Base-by-base conservation (phyloP, 1,140 invertebrate species). In the Zaprionus vittiger region DNA sequence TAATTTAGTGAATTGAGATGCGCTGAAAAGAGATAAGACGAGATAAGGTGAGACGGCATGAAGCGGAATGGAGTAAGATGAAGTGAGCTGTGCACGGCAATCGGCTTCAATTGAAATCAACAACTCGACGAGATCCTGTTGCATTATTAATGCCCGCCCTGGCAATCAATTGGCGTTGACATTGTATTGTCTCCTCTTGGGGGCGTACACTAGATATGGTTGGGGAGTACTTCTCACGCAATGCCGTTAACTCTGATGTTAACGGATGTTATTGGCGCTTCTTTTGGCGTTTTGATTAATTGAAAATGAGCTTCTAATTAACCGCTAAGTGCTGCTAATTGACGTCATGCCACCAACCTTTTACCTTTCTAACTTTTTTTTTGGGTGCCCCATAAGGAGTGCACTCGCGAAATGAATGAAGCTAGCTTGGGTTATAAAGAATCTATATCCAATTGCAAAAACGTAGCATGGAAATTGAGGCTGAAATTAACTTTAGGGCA, bases 221-320 rank as follows among this genome's bases (percentile, higher is more conserved):
- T 24, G 20, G 15, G 5, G 12, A 47, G 60, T 7, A 65, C 41
- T 47, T 47, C n/a, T 2, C 83, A 80, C 73, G 85, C 81, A 47
- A 77, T 75, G 56, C 54, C 72, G 37, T 77, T 66, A 72, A 73
- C 70, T 61, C 73, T 24, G 31, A 22, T 38, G 34, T 34, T 34
- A 73, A 61, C 38, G 47, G 47, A 44, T 80, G 72, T 69, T 62
- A 55, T 70, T 74, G 63, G 28, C 64, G 68, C 57, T 79, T 71
- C 73, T 52, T 49, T 68, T 68, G 49, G 63, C 67, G 52, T 64
- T 66, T 80, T 90, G 86, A 90, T 82, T 90, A 90, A 90, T 90
- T 80, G 86, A 80, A 91, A 85, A 91, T 82, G 77, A 91, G 86
- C 81, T 78, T 80, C 87, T 80, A 89, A 89, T 90, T 91, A 85